phyloP scores from a whole-genome alignment of 2,113 vertebrate species.

The Chauna torquata region DNA sequence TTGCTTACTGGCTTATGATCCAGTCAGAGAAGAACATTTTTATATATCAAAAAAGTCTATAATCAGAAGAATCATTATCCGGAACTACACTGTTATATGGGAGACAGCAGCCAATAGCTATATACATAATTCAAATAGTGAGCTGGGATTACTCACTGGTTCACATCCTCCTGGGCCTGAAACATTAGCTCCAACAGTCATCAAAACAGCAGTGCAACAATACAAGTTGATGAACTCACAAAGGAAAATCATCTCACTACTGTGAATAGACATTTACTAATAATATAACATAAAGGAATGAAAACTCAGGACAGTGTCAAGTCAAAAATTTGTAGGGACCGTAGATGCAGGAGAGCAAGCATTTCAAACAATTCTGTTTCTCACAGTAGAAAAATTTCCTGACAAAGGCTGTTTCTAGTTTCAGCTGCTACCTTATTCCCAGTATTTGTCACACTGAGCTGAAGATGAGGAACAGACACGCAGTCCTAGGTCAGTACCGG shows the following conservation, averaged over 20 bases:
- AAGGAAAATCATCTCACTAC: conserved; percentile 46
- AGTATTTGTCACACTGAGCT: not conserved
- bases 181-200: conserved; percentile 13
- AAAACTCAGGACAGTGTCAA: conserved; percentile 31
- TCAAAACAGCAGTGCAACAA: conserved; percentile 32
- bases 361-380: not conserved
- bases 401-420: not conserved
- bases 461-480: not conserved
- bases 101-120: conserved; percentile 9
- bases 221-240: conserved; percentile 51
- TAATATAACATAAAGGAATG: conserved; percentile 31
- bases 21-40: conserved; percentile 16
- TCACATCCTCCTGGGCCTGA: conserved; percentile 28
- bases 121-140: conserved; percentile 37
- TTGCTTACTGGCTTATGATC: conserved; percentile 29
- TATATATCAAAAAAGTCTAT: conserved; percentile 25
- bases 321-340: not conserved
- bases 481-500: not conserved
- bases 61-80: conserved; percentile 32
- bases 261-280: conserved; percentile 49
- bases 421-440: not conserved
- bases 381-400: not conserved
- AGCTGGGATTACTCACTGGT: conserved; percentile 51
- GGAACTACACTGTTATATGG: conserved; percentile 4
- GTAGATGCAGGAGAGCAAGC: not conserved